phyloP scores from a whole-genome alignment of 1,140 invertebrate species.

The Drosophila lini region DNA sequence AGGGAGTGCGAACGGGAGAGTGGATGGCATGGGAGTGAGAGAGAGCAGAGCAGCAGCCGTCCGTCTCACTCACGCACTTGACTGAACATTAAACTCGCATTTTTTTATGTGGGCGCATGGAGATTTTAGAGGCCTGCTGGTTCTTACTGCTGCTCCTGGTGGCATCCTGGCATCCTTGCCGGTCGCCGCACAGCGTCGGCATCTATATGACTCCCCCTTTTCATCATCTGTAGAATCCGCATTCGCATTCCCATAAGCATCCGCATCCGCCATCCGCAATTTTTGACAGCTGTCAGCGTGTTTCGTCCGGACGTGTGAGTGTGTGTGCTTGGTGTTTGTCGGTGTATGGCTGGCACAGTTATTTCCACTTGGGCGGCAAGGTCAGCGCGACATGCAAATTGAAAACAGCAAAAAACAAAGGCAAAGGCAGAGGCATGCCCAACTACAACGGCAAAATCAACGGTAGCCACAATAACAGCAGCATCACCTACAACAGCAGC shows the following conservation, averaged over 20 bases:
- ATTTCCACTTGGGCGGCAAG: constrained; percentile 68
- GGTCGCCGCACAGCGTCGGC: constrained; percentile 46
- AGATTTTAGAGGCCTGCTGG: constrained; percentile 61
- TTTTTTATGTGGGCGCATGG: constrained; percentile 43
- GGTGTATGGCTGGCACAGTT: constrained; percentile 62
- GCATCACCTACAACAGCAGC: constrained; percentile 2
- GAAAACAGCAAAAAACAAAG: constrained; percentile 56
- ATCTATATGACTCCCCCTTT: constrained; percentile 39
- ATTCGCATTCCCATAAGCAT: constrained; percentile 17
- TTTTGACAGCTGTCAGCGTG: constrained; percentile 75
- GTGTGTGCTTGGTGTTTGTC: constrained; percentile 15
- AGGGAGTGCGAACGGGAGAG: constrained; percentile 21
- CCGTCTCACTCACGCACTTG: constrained; percentile 68
- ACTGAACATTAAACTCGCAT: constrained; percentile 74
- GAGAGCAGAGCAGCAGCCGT: constrained; percentile 1
- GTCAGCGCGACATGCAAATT: constrained; percentile 76
- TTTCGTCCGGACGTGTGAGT: constrained; percentile 23
- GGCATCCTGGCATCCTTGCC: constrained; percentile 31
- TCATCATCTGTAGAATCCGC: constrained; percentile 45
- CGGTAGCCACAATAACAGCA: constrained; percentile 13
- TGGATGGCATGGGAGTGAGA: constrained; percentile 4
- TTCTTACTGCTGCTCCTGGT: constrained; percentile 37
- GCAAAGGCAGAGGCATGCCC: constrained; percentile 21
- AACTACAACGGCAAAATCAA: constrained; percentile 16
- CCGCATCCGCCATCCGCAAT: constrained; percentile 27